Base-by-base conservation (phyloP, 1,140 invertebrate species). In the Drosophila littoralis region DNA sequence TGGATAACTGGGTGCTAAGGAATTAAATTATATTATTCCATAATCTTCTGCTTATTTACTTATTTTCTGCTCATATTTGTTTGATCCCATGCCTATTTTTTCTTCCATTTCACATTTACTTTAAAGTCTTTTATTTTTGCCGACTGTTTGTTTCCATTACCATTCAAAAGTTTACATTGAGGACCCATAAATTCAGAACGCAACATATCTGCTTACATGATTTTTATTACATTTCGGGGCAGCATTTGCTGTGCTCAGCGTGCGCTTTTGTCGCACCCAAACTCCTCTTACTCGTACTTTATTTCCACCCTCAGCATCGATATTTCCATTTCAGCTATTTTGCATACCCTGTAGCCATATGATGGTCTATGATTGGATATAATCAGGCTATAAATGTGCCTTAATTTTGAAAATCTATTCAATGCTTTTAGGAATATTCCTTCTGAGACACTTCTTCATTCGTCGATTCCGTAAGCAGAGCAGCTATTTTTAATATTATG, bases 121-220 rank as follows among this genome's bases (percentile, higher is more conserved):
- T 59, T 45, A 45, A 10, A 17, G 55, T 15, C 9, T 46, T 38
- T 38, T 61, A 10, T 61, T 46, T 48, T n/a, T 17, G 52, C 35
- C 10, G 52, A 13, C 38, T 46, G 13, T 46, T 58, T 59, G 4
- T 33, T 38, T 17, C 13, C 46, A 60, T 51, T 42, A 33, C 10
- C 57, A 42, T 60, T 68, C 12, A 22, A 69, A 61, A 69, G 57
- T 61, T 61, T 45, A 45, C 59, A 61, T 61, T 33, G 48, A 54
- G 48, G 10, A 58, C 51, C 43, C 33, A 71, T 65, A 58, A 71
- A 71, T 65, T 64, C 51, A 36, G 43, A 54, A 71, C 51, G 46
- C 13, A 6, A 65, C 50, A 65, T 65, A 71, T 71, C 43, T 71
- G 43, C 68, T 65, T 71, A 58, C 60, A 71, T 65, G 60, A 71